Evolutionary conservation across 2,797 vertebrate species (phyloP).

Genomic region (Glyptemys insculpta): DNA sequence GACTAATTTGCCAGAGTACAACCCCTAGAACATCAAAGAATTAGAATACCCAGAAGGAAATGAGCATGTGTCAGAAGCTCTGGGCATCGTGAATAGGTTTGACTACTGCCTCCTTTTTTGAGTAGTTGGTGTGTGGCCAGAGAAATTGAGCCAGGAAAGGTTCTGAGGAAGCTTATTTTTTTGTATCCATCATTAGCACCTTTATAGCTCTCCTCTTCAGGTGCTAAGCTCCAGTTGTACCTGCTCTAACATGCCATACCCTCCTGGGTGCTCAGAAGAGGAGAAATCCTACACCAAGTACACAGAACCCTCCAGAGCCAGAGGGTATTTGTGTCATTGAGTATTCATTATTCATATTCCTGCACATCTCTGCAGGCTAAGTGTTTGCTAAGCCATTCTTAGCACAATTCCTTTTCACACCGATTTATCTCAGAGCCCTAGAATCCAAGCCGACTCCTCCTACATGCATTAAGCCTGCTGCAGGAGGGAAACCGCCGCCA

Average conservation of each 20-base stretch:
- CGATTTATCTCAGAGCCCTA: background rate
- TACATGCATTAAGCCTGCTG: background rate
- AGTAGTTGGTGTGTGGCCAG: background rate
- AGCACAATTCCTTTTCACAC: background rate
- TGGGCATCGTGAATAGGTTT: background rate
- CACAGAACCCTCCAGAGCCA: background rate
- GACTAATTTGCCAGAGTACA: background rate
- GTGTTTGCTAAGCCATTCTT: background rate
- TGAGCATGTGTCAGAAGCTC: background rate
- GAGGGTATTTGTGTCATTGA: background rate
- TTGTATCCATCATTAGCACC: background rate
- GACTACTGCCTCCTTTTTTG: background rate
- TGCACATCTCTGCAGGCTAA: background rate
- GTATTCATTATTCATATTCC: background rate
- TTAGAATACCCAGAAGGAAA: background rate
- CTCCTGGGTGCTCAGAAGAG: background rate
- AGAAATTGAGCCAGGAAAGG: background rate
- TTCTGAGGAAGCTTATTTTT: background rate
- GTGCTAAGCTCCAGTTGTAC: background rate
- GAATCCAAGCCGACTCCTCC: background rate
- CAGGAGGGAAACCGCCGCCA: background rate
- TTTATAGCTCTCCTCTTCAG: background rate
- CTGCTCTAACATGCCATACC: fast-evolving
- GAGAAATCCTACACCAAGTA: background rate
- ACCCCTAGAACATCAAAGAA: fast-evolving